Conservation (phyloP, 1,140 invertebrate genomes). For the Papilio polyxenes region DNA sequence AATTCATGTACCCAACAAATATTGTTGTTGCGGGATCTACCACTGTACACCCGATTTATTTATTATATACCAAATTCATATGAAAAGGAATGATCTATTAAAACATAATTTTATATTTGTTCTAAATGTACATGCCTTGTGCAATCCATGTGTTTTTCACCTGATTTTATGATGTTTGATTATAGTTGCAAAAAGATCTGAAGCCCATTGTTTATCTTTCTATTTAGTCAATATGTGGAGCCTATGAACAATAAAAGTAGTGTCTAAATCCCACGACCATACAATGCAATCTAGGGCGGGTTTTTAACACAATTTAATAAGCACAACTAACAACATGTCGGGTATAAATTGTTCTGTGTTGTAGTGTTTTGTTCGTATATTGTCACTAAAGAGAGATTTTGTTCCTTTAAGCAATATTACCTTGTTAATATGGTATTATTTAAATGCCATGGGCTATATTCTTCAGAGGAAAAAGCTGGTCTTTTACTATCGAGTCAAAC, state of each 20-base stretch:
- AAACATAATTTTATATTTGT: background rate
- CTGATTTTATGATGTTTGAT: constrained; percentile 11
- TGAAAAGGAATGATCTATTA: no score
- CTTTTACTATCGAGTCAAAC: no score
- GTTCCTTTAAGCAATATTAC: background rate
- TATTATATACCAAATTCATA: no score
- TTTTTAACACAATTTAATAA: constrained; percentile 77
- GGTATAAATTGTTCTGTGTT: constrained; percentile 62
- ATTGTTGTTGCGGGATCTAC: no score
- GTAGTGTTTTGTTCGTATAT: constrained; percentile 61
- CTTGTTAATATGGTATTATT: no score
- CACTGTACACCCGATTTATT: no score
- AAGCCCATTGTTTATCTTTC: constrained; percentile 66
- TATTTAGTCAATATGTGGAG: constrained; percentile 63
- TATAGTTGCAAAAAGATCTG: constrained; percentile 54
- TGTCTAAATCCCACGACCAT: constrained; percentile 67
- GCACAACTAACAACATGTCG: constrained; percentile 58
- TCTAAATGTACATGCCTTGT: background rate
- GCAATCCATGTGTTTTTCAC: background rate
- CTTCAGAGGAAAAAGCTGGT: no score
- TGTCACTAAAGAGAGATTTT: background rate
- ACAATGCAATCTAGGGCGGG: constrained; percentile 75
- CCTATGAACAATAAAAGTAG: constrained; percentile 66
- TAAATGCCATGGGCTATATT: no score
- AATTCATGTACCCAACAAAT: no score